phyloP scores from a whole-genome alignment of 35 echinoderm and acorn worm genomes.

The Hemicentrotus pulcherrimus region DNA sequence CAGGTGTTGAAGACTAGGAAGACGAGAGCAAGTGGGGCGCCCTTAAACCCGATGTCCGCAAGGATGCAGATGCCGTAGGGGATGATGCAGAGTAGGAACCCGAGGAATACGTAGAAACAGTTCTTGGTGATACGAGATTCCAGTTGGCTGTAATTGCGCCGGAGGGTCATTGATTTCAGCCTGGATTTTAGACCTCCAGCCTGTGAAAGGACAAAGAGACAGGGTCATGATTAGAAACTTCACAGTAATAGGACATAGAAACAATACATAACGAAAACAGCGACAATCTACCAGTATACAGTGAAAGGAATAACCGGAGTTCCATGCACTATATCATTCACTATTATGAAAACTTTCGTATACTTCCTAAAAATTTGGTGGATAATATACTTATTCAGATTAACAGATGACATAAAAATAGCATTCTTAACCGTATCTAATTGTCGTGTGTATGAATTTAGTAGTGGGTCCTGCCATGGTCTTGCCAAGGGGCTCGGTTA shows the following conservation, averaged over 20 bases:
- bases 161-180: neutral
- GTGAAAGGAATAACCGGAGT: too few relatives aligned
- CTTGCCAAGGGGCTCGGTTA: too few relatives aligned
- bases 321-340: too few relatives aligned
- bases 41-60: neutral
- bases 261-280: neutral
- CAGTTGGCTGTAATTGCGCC: neutral
- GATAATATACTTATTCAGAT: too few relatives aligned
- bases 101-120: conserved; percentile 38
- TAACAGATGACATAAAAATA: too few relatives aligned
- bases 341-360: too few relatives aligned
- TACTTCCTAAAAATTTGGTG: too few relatives aligned
- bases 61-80: conserved; percentile 40
- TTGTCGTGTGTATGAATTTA: too few relatives aligned
- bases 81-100: conserved; percentile 46
- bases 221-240: neutral
- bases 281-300: too few relatives aligned
- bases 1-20: conserved; percentile 24
- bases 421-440: too few relatives aligned
- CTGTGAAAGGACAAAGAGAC: neutral
- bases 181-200: neutral
- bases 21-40: neutral
- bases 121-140: conserved; percentile 48
- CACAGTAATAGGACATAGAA: neutral
- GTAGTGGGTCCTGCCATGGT: too few relatives aligned